Evolutionary conservation across 1,140 invertebrate genomes (phyloP).

Genomic region (Sarcophaga peregrina): DNA sequence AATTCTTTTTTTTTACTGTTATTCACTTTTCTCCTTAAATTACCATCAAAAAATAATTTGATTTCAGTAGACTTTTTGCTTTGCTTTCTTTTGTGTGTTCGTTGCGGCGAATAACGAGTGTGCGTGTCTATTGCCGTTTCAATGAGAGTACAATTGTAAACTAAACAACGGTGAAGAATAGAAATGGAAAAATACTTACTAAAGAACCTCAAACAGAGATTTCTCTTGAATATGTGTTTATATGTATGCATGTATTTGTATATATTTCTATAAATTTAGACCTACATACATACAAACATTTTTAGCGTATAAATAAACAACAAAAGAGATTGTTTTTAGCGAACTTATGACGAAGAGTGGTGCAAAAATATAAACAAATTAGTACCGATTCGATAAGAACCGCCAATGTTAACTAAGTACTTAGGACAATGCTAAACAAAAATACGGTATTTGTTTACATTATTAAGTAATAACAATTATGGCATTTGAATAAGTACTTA

Average conservation of each 20-base stretch:
- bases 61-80: neutral
- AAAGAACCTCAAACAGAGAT: neutral
- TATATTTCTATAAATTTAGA: too few species aligned
- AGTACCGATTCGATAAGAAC: neutral
- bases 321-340: neutral
- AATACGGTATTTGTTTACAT: too few species aligned
- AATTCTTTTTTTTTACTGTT: neutral
- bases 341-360: neutral
- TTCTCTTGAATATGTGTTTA: conserved; percentile 4
- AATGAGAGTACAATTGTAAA: neutral
- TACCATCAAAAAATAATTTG: neutral
- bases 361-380: conserved; percentile 16
- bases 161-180: neutral
- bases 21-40: neutral
- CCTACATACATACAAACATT: neutral
- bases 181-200: neutral
- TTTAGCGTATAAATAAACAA: neutral
- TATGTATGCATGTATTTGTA: too few species aligned
- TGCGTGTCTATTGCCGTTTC: neutral
- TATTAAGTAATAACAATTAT: too few species aligned
- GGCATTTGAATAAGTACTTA: too few species aligned
- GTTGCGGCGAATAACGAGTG: neutral
- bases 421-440: too few species aligned
- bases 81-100: neutral
- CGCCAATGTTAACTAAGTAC: neutral